Percentiles rank a stretch among this genome's conserved stretches.
These are phyloP conservation scores for Erpobdella octoculata DNA, from an alignment of 2,888 invertebrate genomes.

Conservation along the genomic window DNA sequence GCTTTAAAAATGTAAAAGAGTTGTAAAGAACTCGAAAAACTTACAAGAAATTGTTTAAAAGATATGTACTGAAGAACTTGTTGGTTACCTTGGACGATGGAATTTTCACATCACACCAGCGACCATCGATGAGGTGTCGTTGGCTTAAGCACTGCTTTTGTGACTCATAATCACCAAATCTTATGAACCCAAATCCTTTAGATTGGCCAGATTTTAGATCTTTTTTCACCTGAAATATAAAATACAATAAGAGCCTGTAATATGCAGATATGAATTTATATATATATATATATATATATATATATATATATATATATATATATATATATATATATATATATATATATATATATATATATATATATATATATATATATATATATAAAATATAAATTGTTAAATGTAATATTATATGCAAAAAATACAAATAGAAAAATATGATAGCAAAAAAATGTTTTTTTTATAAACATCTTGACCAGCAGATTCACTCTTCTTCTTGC, in stretches of 20 bases:
- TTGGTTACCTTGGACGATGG: constrained; percentile 76
- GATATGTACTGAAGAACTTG: neutral
- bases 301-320: too few relatives aligned
- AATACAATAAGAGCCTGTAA: too few relatives aligned
- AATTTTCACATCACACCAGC: constrained; percentile 97
- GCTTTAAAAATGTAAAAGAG: constrained; percentile 16
- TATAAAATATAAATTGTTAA: too few relatives aligned
- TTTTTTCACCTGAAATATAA: constrained; percentile 82
- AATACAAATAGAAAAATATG: neutral
- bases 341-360: too few relatives aligned
- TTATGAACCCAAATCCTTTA: constrained; percentile 95
- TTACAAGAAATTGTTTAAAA: neutral
- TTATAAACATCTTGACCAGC: too few relatives aligned
- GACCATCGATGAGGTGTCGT: constrained; percentile 89
- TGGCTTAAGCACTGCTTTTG: constrained; percentile 88
- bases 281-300: too few relatives aligned
- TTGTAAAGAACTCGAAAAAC: neutral
- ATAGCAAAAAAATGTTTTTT: too few relatives aligned
- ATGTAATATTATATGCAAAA: too few relatives aligned
- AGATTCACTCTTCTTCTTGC: neutral
- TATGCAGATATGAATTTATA: too few relatives aligned
- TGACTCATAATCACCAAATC: constrained; percentile 87
- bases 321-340: too few relatives aligned
- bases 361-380: too few relatives aligned
- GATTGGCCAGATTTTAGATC: constrained; percentile 85